Base-by-base conservation (phyloP, 2,113 vertebrate species). In the Thomomys bottae region DNA sequence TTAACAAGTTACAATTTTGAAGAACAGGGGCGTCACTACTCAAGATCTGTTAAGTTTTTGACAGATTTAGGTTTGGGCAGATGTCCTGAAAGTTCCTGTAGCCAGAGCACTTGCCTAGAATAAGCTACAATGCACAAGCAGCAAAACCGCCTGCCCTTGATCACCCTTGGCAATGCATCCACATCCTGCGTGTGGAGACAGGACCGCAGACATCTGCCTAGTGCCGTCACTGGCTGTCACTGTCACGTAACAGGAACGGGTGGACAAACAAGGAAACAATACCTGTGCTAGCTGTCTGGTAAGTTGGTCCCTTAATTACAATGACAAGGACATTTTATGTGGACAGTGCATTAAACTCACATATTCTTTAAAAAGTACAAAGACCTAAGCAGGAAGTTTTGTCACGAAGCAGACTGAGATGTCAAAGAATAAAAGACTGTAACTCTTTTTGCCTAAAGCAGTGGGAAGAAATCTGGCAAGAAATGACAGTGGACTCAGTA, bases 401-500 rank as follows among this genome's bases (percentile, higher is more conserved):
- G 36, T 79, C 67, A 77, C 67, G 59, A 59, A 91, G 71, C 57
- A 93, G 93, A 90, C n/a, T 72, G 75, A 79, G 63, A 83, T 88
- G 30, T 70, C n/a, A 57, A 80, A 68, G 87, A 95, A 90, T 71
- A 88, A 87, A 87, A 92, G 63, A 94, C 57, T 17, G n/a, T n/a
- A 88, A 85, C 5, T 61, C 20, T 73, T 81, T 87, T 40, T 40
- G 32, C 57, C 72, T 92, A 89, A 88, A 92, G 71, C 84, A 95
- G 66, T 68, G n/a, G 70, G 90, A 86, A 71, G 90, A 70, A 89
- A 84, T n/a, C 59, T 93, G 88, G 92, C 77, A 94, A 94, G 76
- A 93, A 95, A 95, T 80, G 26, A 88, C 82, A 96, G 75, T 84
- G 84, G 80, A 97, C 84, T 95, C 92, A 32, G 0, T 61, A 77